These are phyloP conservation scores for Bicyclus anynana DNA, from an alignment of 1,140 invertebrate genomes.

Conservation along the genomic window DNA sequence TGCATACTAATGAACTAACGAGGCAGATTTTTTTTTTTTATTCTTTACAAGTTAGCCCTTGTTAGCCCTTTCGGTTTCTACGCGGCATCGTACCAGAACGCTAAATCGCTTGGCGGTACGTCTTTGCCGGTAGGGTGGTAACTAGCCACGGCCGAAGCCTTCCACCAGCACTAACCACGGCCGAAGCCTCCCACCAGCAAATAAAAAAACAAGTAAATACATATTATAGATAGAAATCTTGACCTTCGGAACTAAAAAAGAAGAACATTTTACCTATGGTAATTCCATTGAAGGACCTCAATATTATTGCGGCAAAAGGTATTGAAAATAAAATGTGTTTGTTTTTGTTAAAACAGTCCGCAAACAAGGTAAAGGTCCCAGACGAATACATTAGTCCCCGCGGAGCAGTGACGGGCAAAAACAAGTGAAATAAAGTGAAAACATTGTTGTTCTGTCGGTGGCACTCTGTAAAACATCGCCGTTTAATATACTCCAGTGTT, in stretches of 20 bases:
- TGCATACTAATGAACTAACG: no score
- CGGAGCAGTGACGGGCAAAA: neutral
- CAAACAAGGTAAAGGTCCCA: slow-evolving; percentile 5
- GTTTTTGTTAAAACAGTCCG: neutral
- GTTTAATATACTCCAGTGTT: neutral
- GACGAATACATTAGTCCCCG: slow-evolving; percentile 9
- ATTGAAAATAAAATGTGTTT: slow-evolving; percentile 7
- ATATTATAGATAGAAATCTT: neutral
- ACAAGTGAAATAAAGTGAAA: neutral
- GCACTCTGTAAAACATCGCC: neutral
- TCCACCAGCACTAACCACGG: no score
- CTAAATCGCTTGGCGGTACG: no score
- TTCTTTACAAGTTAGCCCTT: no score
- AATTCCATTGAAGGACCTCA: neutral
- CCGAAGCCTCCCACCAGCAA: no score
- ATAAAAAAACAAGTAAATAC: no score
- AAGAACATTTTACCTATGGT: neutral
- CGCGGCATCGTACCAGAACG: no score
- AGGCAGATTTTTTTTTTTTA: no score
- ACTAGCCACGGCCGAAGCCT: no score
- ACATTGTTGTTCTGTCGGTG: slow-evolving; percentile 1
- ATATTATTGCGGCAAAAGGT: neutral
- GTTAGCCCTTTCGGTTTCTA: no score
- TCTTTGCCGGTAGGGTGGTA: no score
- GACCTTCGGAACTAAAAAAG: neutral